Evolutionary conservation across 1,140 invertebrate genomes (phyloP).

Genomic region (Luehdorfia chinensis): DNA sequence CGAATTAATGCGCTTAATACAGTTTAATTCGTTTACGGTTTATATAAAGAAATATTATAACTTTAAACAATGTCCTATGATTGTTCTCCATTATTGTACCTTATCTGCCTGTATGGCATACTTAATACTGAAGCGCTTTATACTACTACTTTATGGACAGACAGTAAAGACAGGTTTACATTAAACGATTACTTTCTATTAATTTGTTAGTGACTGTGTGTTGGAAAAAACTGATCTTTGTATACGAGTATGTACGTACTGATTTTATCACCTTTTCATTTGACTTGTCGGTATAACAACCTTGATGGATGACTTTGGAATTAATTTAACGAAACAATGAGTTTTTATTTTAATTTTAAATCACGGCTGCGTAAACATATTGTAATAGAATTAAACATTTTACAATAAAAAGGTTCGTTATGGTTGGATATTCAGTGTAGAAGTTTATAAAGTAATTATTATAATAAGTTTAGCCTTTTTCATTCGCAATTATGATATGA

Average conservation of each 20-base stretch:
- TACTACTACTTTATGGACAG: no score
- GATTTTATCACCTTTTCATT: constrained; percentile 18
- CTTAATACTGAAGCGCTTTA: no score
- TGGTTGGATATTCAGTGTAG: constrained; percentile 2
- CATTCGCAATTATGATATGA: constrained; percentile 2
- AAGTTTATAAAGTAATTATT: constrained; percentile 6
- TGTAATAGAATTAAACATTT: constrained; percentile 3
- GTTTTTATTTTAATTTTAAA: constrained; percentile 9
- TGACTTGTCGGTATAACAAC: constrained; percentile 10
- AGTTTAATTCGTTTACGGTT: no score
- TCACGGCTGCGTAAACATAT: constrained; percentile 4
- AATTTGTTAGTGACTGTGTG: no score
- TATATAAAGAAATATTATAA: no score
- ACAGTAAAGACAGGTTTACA: no score
- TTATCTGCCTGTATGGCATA: no score
- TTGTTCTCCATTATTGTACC: no score
- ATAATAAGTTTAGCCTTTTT: constrained; percentile 6
- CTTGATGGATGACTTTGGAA: constrained; percentile 18
- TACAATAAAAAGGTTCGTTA: background rate
- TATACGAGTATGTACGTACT: background rate
- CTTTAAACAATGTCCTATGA: no score
- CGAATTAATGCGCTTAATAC: no score
- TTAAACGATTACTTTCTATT: no score
- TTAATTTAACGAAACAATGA: constrained; percentile 17
- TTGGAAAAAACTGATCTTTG: constrained; percentile 9